Evolutionary conservation across 2,797 vertebrate genomes (phyloP), one percentile per base, ranked within the genome.

Genomic region (Columba guinea): DNA sequence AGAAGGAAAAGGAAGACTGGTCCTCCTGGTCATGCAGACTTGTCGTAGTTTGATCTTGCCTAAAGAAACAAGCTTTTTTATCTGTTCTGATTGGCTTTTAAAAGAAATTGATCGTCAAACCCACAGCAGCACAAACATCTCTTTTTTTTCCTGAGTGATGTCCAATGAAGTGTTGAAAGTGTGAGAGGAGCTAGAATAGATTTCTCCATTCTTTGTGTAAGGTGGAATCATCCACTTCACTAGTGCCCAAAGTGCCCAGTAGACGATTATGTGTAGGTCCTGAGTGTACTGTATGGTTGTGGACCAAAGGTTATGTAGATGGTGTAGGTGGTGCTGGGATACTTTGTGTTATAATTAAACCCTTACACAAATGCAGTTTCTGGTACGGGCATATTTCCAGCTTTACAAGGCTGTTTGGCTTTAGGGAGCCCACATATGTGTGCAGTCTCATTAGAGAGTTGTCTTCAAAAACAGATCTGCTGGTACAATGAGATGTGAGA

Each of bases 81-180:
- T 93, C 95, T 96, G 63, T 86, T 95, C 97, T 97, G 96, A 97
- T 97, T 97, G 95, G 96, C 97, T 97, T 95, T 96, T 97, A 95
- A 95, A 95, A 96, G 87, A 97, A 97, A 97, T 98, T 98, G 97
- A 98, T 97, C 74, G 98, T 98, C 97, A 98, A 98, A 98, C 98
- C 98, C 98, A 98, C 98, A 98, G 97, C 98, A 97, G 96, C 97
- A 97, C 95, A 97, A 97, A 97, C 58, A 7, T 87, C 91, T 94
- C 90, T 79, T 85, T 86, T 91, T 94, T 81, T 52, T 52, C 44
- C 91, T 86, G 80, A 69, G 59, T 96, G 56, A 90, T 94, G 83
- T 82, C 82, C 77, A 84, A 7, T 91, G 79, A 92, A 78, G 90
- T 96, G 87, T 90, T 96, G 90, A 93, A 97, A 85, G 82, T 1